These are phyloP conservation scores for Papilio polytes DNA, from an alignment of 1,140 invertebrate species.

Conservation along the genomic window DNA sequence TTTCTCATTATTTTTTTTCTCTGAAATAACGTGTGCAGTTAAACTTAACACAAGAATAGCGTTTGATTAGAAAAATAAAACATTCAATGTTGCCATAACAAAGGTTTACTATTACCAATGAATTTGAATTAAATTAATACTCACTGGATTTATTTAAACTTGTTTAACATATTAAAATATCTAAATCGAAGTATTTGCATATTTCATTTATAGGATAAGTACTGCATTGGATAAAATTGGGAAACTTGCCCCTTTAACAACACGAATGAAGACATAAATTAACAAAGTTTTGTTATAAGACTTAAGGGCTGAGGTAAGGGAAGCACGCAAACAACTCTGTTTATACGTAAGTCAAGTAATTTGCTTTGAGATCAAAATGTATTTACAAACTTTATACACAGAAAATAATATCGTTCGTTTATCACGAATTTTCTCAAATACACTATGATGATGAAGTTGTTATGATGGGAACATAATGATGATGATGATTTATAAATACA, in stretches of 20 bases:
- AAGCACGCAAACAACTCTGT: conserved; percentile 14
- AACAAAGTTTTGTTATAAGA: conserved; percentile 54
- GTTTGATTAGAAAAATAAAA: too few species aligned
- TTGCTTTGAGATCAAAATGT: background rate
- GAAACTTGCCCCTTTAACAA: conserved; percentile 31
- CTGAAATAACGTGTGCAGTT: background rate
- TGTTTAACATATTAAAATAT: background rate
- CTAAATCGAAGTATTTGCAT: background rate
- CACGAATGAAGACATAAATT: conserved; percentile 55
- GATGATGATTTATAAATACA: too few species aligned
- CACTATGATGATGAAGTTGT: too few species aligned
- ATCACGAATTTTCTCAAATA: too few species aligned
- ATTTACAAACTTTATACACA: background rate
- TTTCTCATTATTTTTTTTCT: background rate
- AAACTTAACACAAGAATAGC: too few species aligned
- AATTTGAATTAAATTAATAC: too few species aligned
- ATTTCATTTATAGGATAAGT: conserved; percentile 11
- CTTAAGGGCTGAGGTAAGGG: conserved; percentile 9
- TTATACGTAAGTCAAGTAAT: conserved; percentile 11
- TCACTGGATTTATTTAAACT: background rate
- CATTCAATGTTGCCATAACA: too few species aligned
- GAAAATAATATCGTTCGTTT: too few species aligned
- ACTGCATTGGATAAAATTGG: conserved; percentile 9
- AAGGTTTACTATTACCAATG: too few species aligned
- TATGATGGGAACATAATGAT: too few species aligned